These are phyloP conservation scores for Eupithecia pulchellata DNA, from an alignment of 2,888 invertebrate species.

Conservation along the genomic window DNA sequence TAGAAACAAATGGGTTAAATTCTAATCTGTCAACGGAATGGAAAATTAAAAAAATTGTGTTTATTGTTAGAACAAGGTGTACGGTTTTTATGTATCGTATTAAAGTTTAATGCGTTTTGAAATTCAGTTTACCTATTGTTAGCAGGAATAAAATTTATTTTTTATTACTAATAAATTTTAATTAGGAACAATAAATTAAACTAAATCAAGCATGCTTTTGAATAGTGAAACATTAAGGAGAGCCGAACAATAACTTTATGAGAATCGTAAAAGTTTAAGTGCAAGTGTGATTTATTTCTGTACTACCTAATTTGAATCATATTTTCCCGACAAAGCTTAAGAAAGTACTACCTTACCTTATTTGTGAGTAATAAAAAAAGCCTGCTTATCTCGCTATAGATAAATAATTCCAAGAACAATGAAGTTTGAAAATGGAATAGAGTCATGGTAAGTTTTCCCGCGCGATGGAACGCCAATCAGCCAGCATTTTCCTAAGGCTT, in stretches of 20 bases:
- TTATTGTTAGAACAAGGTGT: neutral
- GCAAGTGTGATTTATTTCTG: constrained; percentile 11
- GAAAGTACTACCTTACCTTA: neutral
- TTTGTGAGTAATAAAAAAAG: constrained; percentile 11
- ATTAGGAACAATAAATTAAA: constrained; percentile 8
- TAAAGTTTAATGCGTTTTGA: neutral
- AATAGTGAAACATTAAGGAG: constrained; percentile 4
- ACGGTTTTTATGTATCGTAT: neutral
- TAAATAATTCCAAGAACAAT: constrained; percentile 24
- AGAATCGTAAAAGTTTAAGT: constrained; percentile 7
- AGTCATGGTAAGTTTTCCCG: constrained; percentile 52
- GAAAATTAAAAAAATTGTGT: constrained; percentile 21
- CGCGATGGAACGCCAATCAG: constrained; percentile 48
- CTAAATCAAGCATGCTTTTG: neutral
- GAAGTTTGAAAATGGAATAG: constrained; percentile 36
- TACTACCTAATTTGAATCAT: constrained; percentile 9
- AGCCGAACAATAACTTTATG: constrained; percentile 8
- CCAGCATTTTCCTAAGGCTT: constrained; percentile 65
- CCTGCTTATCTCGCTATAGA: constrained; percentile 18
- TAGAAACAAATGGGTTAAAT: constrained; percentile 15
- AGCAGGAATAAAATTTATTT: neutral
- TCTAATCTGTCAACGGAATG: constrained; percentile 21
- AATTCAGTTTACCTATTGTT: neutral
- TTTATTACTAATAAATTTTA: neutral
- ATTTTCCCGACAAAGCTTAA: neutral